Evolutionary conservation across 1,140 invertebrate genomes (phyloP), one percentile per base, ranked within the genome.

Genomic region (Probaryconus sp.): DNA sequence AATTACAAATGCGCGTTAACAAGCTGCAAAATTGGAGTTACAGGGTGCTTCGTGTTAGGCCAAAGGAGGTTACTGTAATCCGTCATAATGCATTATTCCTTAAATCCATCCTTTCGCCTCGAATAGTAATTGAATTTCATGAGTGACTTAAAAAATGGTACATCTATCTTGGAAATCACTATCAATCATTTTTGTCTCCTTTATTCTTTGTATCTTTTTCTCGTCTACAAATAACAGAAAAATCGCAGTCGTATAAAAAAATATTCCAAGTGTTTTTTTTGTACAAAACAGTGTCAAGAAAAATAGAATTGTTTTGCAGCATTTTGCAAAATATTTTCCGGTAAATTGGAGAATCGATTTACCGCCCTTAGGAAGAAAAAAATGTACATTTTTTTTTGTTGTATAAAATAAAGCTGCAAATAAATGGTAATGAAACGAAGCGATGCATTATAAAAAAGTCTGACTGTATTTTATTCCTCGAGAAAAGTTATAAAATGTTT

Each of bases 31-130:
- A 38, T 37, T 45, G 24, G 7, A 30, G n/a, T 26, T 28, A 47
- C 33, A 51, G 24, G 16, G 1, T 3, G 16, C 1, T 11, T 28
- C n/a, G 9, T 60, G 43, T 48, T 28, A 16, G 9, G 38, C 35
- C 21, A 21, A 24, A 33, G 6, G 11, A 24, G 1, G n/a, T 3
- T 4, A 1, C 4, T 24, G 33, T 24, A 18, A 67, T 67, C 51
- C 51, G 51, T 67, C 63, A 56, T 67, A 67, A 67, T 67, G 48
- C 20, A 40, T 67, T 67, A 48, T 11, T 14, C 21, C 5, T 11
- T 24, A 31, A 56, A 67, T 53, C 51, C 42, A 5, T 10, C 33
- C 30, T 31, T 31, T 31, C n/a, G 21, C 30, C 2, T 2, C n/a
- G 17, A 35, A 26, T 47, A 21, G 38, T 47, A 65, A 65, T 65